Conservation (phyloP, 64 coral and sea anemone species). For the Montipora capricornis region DNA sequence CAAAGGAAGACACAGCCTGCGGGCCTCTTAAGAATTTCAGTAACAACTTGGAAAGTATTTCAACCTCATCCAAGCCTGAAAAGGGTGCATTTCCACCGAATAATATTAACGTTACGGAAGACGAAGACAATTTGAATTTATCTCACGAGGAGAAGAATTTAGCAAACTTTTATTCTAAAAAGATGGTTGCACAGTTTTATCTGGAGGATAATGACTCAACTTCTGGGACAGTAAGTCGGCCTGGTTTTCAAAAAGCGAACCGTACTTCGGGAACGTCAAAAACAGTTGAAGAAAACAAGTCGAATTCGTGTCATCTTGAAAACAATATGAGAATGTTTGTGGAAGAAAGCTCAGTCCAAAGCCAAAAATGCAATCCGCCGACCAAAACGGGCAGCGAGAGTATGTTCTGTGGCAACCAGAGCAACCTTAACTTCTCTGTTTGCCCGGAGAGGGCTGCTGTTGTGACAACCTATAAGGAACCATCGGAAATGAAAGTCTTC, state of each 20-base stretch:
- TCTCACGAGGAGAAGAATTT: conserved; percentile 6
- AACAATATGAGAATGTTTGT: too few species aligned
- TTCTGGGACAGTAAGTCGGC: not conserved
- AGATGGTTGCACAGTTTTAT: not conserved
- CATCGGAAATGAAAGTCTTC: conserved; percentile 36
- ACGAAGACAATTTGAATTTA: not conserved
- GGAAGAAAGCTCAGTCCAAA: too few species aligned
- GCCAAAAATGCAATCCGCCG: too few species aligned
- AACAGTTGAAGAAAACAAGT: not conserved
- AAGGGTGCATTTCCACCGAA: not conserved
- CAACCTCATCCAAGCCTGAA: not conserved
- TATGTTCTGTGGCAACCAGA: too few species aligned
- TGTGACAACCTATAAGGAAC: too few species aligned
- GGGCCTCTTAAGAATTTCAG: not conserved
- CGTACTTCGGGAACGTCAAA: not conserved
- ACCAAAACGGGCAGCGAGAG: too few species aligned
- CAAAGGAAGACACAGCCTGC: not conserved
- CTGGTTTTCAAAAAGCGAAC: not conserved
- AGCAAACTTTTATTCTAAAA: not conserved
- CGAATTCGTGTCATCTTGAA: too few species aligned
- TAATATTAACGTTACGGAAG: not conserved
- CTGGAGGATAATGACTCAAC: not conserved
- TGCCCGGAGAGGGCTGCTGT: too few species aligned
- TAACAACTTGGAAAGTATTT: not conserved
- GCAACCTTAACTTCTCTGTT: too few species aligned